Evolutionary conservation across 2,888 invertebrate species (phyloP).

Genomic region (Volucella bombylans): DNA sequence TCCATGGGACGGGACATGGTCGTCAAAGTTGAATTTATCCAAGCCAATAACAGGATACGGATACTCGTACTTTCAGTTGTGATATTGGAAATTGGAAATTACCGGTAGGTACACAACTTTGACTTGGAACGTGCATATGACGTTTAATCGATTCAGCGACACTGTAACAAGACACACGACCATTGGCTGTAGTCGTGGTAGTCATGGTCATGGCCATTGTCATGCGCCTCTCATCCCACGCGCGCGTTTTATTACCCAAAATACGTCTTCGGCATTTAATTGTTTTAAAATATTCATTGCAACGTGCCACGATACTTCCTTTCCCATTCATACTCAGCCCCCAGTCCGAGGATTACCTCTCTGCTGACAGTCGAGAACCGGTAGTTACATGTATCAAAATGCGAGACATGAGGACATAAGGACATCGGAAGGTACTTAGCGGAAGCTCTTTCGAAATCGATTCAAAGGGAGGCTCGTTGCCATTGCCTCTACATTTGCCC

Average conservation of each 20-base stretch:
- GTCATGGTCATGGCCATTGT: slow-evolving; percentile 23
- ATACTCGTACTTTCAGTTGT: no score
- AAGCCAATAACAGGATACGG: no score
- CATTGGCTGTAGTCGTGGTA: not conserved
- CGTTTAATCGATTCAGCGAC: slow-evolving; percentile 26
- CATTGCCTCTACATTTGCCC: slow-evolving; percentile 1
- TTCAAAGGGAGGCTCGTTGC: slow-evolving; percentile 30
- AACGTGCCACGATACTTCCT: slow-evolving; percentile 60
- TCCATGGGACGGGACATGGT: slow-evolving; percentile 21
- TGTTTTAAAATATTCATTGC: slow-evolving; percentile 72
- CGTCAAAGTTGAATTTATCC: not conserved
- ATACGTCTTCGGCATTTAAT: slow-evolving; percentile 67
- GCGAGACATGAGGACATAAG: slow-evolving; percentile 45
- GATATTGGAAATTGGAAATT: slow-evolving; percentile 26
- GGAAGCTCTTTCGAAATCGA: slow-evolving; percentile 58
- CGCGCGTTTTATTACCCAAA: slow-evolving; percentile 49
- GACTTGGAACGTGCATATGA: not conserved
- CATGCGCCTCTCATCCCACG: slow-evolving; percentile 50
- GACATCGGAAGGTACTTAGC: slow-evolving; percentile 72
- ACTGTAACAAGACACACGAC: not conserved
- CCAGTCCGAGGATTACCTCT: not conserved
- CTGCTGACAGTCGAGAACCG: slow-evolving; percentile 25
- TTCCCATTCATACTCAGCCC: slow-evolving; percentile 4
- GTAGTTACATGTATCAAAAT: slow-evolving; percentile 46
- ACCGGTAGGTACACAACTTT: slow-evolving; percentile 8